These are phyloP conservation scores for Madoqua kirkii DNA, from an alignment of 2,113 vertebrate genomes.

Conservation along the genomic window DNA sequence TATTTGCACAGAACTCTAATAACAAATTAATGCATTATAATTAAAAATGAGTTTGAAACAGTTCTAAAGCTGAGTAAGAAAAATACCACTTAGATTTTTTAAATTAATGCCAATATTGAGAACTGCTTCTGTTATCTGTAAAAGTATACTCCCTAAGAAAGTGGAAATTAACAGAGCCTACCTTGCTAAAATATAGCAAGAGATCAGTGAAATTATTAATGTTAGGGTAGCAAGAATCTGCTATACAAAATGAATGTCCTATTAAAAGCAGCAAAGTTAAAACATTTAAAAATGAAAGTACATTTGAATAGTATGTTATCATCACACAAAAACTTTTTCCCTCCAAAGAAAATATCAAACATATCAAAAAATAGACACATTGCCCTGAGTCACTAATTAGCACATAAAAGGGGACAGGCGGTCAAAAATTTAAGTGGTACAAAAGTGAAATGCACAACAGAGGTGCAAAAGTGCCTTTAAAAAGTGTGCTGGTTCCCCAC, in stretches of 20 bases:
- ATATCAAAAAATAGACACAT: conserved; percentile 72
- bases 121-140: conserved; percentile 46
- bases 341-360: conserved; percentile 77
- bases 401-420: conserved; percentile 45
- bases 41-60: conserved; percentile 14
- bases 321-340: conserved; percentile 73
- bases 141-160: conserved; percentile 73
- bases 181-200: conserved; percentile 71
- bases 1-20: conserved; percentile 10
- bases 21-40: conserved; percentile 10
- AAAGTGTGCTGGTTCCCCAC: conserved; percentile 66
- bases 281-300: conserved; percentile 73
- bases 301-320: conserved; percentile 71
- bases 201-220: conserved; percentile 67
- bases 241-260: conserved; percentile 75
- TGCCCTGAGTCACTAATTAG: conserved; percentile 83
- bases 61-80: conserved; percentile 28
- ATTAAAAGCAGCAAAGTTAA: conserved; percentile 73
- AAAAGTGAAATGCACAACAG: conserved; percentile 77
- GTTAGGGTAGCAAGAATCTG: conserved; percentile 70
- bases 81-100: conserved; percentile 31
- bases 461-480: conserved; percentile 78
- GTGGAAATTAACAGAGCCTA: conserved; percentile 67
- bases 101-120: conserved; percentile 23
- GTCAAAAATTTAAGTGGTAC: conserved; percentile 75